Evolutionary conservation across 2,113 vertebrate species (phyloP).

Genomic region (Bubo blakistoni): DNA sequence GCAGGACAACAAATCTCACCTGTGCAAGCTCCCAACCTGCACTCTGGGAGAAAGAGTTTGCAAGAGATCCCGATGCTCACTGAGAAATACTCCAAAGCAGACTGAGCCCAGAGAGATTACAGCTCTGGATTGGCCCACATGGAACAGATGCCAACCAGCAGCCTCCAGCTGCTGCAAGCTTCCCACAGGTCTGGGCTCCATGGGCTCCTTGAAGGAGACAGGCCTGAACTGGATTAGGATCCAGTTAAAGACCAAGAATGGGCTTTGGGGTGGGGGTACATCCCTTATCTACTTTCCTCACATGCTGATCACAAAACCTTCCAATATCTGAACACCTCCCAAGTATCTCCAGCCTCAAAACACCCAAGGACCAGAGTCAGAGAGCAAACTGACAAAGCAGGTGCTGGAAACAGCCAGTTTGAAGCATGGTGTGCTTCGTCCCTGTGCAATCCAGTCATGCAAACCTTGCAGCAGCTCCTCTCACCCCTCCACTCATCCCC

Average conservation of each 20-base stretch:
- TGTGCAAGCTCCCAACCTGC: neutral
- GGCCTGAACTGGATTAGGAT: neutral
- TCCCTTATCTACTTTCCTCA: neutral
- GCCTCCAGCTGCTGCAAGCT: neutral
- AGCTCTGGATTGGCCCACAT: neutral
- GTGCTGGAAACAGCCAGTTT: neutral
- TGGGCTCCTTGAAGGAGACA: accelerated
- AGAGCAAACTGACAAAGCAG: neutral
- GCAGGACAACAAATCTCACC: neutral
- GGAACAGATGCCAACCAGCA: neutral
- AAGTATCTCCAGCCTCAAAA: neutral
- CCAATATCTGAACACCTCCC: neutral
- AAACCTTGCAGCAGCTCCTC: neutral
- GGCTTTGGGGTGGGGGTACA: neutral
- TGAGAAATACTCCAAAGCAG: neutral
- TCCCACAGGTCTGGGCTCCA: neutral
- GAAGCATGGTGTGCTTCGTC: neutral
- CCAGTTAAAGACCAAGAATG: neutral
- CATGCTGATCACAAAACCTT: neutral
- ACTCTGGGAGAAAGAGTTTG: neutral
- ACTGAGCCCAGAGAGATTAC: neutral
- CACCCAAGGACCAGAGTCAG: neutral
- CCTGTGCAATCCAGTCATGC: accelerated
- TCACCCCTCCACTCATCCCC: neutral
- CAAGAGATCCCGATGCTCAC: neutral